Evolutionary conservation across 2,113 vertebrate genomes (phyloP), one percentile per base, ranked within the genome.

Genomic region (Emydura subglobosa): DNA sequence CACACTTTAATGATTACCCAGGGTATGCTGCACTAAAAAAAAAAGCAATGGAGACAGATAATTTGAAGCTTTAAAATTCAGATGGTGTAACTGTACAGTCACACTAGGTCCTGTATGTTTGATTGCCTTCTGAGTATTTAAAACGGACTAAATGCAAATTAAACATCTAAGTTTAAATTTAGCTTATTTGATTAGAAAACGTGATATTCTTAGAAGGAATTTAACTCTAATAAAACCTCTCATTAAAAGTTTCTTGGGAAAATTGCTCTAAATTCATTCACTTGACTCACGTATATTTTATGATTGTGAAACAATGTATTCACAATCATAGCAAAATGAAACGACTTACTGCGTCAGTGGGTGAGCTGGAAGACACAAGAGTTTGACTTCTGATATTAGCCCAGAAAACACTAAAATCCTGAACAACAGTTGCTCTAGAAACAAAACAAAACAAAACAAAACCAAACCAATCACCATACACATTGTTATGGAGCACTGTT

Each of bases 391-490:
- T 95, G 50, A 98, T 92, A 22, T 85, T 57, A 29, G 97, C 91
- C 98, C 98, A 99, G 86, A 97, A 98, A 2, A 51, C 97, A 2
- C 0, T 2, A 7, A 16, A 91, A 22, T 16, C 54, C 50, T 91
- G 65, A 29, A 98, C 97, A 54, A 98, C 97, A n/a, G 98, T 96
- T 29, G 97, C 98, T 65, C 98, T 99, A 93, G 42, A 82, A 97
- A 57, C 90, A 10, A 65, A 81, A 87, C n/a, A 74, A 25, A 55
- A 92, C 6, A 39, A 39, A 39, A 39, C 39, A 39, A 39, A 39
- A 39, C n/a, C 7, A 27, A 47, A 53, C 51, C 51, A 53, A 53
- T 53, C 50, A n/a, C 12, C 9, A 81, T 21, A 72, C 10, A 27
- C 19, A 72, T 72, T 2, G 4, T 72, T 72, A 11, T 61, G 55